Conservation (phyloP, 2,797 vertebrate genomes). For the Schizopygopsis pylzovi region DNA sequence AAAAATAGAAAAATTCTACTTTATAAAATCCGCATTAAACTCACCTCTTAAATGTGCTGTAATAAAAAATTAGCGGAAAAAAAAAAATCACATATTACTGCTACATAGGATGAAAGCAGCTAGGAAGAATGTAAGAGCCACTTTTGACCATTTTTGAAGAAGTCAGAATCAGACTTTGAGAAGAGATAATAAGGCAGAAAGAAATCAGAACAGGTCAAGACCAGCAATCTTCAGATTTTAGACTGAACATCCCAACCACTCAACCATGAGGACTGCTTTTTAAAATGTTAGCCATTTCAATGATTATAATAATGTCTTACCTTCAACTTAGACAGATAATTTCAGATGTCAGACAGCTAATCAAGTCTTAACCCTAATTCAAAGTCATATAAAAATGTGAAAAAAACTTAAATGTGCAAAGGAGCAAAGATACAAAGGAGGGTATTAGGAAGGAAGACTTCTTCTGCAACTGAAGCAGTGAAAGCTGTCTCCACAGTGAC, state of each 20-base stretch:
- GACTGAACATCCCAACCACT: conserved; percentile 8
- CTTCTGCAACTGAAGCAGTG: neutral
- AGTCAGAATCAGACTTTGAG: conserved; percentile 6
- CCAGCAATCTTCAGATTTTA: neutral
- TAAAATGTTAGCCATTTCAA: conserved; percentile 16
- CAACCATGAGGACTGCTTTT: conserved; percentile 6
- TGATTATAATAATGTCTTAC: conserved; percentile 8
- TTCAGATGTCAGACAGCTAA: conserved; percentile 11
- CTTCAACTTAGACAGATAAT: conserved; percentile 8
- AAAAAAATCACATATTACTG: no score
- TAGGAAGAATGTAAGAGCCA: neutral
- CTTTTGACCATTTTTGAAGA: conserved; percentile 14
- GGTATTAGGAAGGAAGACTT: neutral
- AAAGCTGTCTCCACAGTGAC: neutral
- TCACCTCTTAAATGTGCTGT: no score
- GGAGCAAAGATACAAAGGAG: conserved; percentile 10
- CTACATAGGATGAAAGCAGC: neutral
- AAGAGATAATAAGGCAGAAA: conserved; percentile 29
- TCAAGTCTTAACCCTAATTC: conserved; percentile 1
- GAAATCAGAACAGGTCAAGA: conserved; percentile 10
- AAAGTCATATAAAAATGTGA: neutral
- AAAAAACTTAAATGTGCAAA: neutral
- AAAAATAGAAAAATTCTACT: no score
- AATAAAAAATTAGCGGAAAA: no score
- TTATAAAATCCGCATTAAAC: no score